Percentiles rank a stretch among this genome's conserved stretches.
Conservation (phyloP, 1,140 invertebrate genomes). For the Drosophila nigrodunni region DNA sequence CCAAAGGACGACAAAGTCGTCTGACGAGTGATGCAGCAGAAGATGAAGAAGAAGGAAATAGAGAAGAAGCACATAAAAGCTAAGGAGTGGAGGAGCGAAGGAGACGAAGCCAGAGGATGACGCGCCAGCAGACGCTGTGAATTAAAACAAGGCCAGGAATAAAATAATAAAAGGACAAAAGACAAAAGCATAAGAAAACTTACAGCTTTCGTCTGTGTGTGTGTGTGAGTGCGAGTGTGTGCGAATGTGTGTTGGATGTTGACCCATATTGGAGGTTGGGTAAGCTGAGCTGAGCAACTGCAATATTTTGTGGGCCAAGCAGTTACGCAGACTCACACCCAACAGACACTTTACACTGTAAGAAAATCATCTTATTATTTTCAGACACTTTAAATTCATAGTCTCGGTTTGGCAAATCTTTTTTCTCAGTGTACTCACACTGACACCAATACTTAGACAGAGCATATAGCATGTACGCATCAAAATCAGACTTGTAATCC, state of each 20-base stretch:
- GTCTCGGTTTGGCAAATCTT: no score
- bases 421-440: background rate
- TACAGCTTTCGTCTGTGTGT: constrained; percentile 34
- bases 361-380: background rate
- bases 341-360: constrained; percentile 1
- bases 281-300: constrained; percentile 32
- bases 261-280: constrained; percentile 60
- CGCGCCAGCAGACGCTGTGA: constrained; percentile 79
- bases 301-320: constrained; percentile 37
- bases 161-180: constrained; percentile 83
- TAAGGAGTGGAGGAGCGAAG: background rate
- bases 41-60: constrained; percentile 1
- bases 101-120: constrained; percentile 57
- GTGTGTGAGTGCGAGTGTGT: constrained; percentile 19
- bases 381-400: no score
- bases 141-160: constrained; percentile 83
- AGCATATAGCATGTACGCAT: constrained; percentile 73
- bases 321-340: constrained; percentile 8
- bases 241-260: constrained; percentile 40
- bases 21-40: background rate
- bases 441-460: constrained; percentile 15
- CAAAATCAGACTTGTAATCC: constrained; percentile 83
- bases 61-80: constrained; percentile 1
- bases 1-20: constrained; percentile 46
- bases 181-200: constrained; percentile 82